Base-by-base conservation (phyloP, 2,888 invertebrate genomes). In the Hypomecis punctinalis region DNA sequence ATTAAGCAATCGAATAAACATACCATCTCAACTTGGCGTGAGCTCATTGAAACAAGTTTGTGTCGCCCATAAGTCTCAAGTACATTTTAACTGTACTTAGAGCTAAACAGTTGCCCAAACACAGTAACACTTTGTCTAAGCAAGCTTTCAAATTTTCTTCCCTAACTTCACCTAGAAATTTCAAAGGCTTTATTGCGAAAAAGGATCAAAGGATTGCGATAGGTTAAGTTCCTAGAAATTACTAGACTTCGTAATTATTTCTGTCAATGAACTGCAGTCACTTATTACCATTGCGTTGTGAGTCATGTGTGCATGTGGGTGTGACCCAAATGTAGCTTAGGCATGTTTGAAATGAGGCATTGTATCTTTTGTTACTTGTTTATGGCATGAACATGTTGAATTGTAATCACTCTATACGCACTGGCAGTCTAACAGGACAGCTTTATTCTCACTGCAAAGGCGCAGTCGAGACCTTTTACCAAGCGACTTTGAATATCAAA, bases 271-370 rank as follows among this genome's bases (percentile, higher is more conserved):
- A 76, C 74, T 77, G 70, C 80, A 76, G 73, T 68, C 79, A 75
- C 75, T 75, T 80, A 81, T 85, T 85, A 83, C 78, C 82, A 76
- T 79, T 72, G 70, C 37, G 23, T 49, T 59, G 76, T 85, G 83
- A 84, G 74, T 65, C 81, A 72, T 76, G 63, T 2, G 69, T 70
- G 54, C 65, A 74, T 71, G 84, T 87, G 71, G 85, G 86, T 71
- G 81, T 83, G 75, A 82, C 83, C 82, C 74, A 75, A 80, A 85
- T 84, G 62, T 57, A 48, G 11, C 45, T 39, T 48, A 45, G 23
- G 11, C 11, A 36, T 43, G 56, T 49, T 46, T 13, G 8, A 47
- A 48, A 55, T 46, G 43, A 39, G 36, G 46, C 40, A 60, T 59
- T 64, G 48, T 59, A 8, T 53, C 45, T 40, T 63, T 63, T 63